Evolutionary conservation across 30 jellyfish, hydroid and myxozoan genomes (phyloP).

Genomic region (Hydractinia symbiolongicarpus): DNA sequence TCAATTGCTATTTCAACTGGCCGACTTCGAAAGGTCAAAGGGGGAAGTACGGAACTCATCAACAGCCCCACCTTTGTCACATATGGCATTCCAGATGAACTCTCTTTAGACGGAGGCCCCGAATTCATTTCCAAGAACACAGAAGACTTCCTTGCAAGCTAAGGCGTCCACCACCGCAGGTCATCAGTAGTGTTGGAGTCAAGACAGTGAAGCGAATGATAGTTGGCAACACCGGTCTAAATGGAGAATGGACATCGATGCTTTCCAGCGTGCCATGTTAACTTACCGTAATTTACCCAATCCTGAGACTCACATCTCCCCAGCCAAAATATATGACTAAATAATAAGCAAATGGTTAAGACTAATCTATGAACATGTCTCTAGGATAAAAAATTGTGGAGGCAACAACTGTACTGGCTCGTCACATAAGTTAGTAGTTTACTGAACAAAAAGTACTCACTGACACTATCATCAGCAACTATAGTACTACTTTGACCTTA

Average conservation of each 20-base stretch:
- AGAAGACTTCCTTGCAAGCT: not conserved
- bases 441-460: too few relatives aligned
- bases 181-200: constrained; percentile 16
- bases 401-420: too few relatives aligned
- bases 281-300: constrained; percentile 12
- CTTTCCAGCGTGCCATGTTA: constrained; percentile 22
- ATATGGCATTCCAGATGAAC: not conserved
- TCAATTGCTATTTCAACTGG: constrained; percentile 7
- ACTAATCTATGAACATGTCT: too few relatives aligned
- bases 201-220: constrained; percentile 19
- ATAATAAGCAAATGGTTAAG: too few relatives aligned
- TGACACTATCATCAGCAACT: too few relatives aligned
- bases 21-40: not conserved
- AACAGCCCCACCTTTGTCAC: constrained; percentile 5
- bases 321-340: not conserved
- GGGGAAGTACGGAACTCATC: not conserved
- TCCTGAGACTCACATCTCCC: constrained; percentile 18
- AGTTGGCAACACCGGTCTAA: constrained; percentile 11
- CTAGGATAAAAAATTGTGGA: too few relatives aligned
- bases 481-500: too few relatives aligned
- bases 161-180: not conserved
- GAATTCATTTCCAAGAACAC: not conserved
- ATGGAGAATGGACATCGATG: constrained; percentile 21
- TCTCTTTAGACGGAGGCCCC: constrained; percentile 5
- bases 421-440: too few relatives aligned